A percentile compares a stretch with the other conserved stretches of the same genome.
These are phyloP conservation scores for Drosophila equinoxialis DNA, from an alignment of 1,140 invertebrate species.

Conservation along the genomic window DNA sequence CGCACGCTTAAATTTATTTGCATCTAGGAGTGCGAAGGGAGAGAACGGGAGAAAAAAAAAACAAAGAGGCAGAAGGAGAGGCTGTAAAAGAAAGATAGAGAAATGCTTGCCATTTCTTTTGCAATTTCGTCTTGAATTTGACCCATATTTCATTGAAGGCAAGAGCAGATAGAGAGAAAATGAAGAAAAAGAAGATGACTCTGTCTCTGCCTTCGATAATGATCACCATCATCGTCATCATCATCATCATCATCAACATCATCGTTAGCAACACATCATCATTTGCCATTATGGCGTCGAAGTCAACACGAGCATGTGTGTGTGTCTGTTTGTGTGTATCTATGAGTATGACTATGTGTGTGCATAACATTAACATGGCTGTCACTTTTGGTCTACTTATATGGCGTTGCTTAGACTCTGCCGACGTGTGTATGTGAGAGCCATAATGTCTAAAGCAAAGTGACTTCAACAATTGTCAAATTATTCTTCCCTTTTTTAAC, in stretches of 20 bases:
- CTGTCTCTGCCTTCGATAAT: constrained; percentile 36
- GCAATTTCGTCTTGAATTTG: constrained; percentile 61
- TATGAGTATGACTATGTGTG: not conserved
- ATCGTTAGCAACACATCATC: constrained; percentile 68
- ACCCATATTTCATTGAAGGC: constrained; percentile 66
- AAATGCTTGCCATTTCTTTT: constrained; percentile 41
- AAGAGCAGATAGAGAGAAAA: constrained; percentile 17
- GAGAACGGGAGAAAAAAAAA: not conserved
- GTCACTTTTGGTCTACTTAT: constrained; percentile 43
- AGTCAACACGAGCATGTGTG: constrained; percentile 25
- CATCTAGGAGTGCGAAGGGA: constrained; percentile 24
- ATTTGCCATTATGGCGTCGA: constrained; percentile 62
- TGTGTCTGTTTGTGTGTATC: not conserved
- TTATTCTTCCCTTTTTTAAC: too few species aligned
- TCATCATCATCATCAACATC: constrained; percentile 36
- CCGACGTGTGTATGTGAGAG: constrained; percentile 13
- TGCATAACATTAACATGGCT: constrained; percentile 7
- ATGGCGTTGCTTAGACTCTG: constrained; percentile 37
- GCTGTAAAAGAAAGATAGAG: constrained; percentile 6
- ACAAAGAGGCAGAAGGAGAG: constrained; percentile 8
- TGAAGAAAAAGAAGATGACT: constrained; percentile 13
- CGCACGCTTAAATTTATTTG: constrained; percentile 63
- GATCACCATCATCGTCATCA: constrained; percentile 42
- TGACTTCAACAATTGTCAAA: too few species aligned
- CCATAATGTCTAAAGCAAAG: not conserved